phyloP scores from a whole-genome alignment of 1,140 invertebrate species.

The Heliconius melpomene region DNA sequence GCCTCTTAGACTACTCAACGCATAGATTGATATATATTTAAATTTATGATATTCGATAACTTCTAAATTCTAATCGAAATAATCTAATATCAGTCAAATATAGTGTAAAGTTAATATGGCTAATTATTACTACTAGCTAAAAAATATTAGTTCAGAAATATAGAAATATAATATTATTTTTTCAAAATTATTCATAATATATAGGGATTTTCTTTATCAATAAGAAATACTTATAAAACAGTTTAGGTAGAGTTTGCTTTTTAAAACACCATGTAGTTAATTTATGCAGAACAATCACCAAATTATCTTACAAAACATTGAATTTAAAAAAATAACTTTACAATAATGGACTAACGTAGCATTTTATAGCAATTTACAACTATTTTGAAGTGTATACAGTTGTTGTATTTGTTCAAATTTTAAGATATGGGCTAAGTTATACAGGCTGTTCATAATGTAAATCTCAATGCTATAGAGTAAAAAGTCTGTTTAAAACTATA shows the following conservation, averaged over 20 bases:
- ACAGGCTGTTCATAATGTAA: background rate
- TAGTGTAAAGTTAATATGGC: background rate
- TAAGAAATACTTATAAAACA: no score
- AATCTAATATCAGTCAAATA: background rate
- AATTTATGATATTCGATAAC: background rate
- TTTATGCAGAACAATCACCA: background rate
- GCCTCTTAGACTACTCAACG: background rate
- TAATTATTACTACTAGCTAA: no score
- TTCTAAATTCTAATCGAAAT: background rate
- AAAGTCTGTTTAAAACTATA: background rate
- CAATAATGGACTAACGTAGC: background rate
- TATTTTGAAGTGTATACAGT: background rate
- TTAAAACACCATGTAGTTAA: conserved; percentile 1
- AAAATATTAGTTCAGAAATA: background rate
- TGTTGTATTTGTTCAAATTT: background rate
- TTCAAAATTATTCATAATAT: no score
- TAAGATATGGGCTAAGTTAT: background rate
- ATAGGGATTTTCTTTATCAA: no score
- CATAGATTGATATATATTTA: background rate
- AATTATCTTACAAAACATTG: background rate
- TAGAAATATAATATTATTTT: background rate
- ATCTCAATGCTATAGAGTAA: background rate
- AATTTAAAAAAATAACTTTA: conserved; percentile 1
- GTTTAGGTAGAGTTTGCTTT: background rate
- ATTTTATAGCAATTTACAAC: conserved; percentile 5